Base-by-base conservation (phyloP, 2,888 invertebrate genomes). In the Leptarthrus brevirostris region DNA sequence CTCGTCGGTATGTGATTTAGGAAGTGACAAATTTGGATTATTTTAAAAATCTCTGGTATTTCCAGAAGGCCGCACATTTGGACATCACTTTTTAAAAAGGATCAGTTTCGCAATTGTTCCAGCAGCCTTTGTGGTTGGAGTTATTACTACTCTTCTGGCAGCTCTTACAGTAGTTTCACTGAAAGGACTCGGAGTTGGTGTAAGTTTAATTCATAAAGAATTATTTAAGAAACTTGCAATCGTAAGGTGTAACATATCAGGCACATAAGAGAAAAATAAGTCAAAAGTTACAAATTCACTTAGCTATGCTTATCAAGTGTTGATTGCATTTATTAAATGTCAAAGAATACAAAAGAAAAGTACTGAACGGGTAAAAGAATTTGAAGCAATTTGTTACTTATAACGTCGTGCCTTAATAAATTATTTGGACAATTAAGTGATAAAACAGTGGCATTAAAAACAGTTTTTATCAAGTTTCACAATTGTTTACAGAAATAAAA, bases 121-220 rank as follows among this genome's bases (percentile, higher is more conserved):
- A 0, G 90, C 91, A 73, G 92, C 92, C 86, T 92, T 92, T 86
- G 92, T 92, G 72, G 82, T 92, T 79, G 93, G 93, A 18, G 90
- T 92, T 66, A 91, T 92, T 74, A 92, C 92, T 66, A 92, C 92
- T 0, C 85, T 92, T 61, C 83, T 92, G 74, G 88, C 90, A 79
- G 88, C 91, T 0, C 87, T 93, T 3, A 90, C 92, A 1, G 89
- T 92, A 47, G 90, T 91, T 72, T 90, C 91, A 4, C 89, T 92
- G 61, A 92, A 92, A 85, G 91, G 92, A 76, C 86, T 92, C 76
- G 91, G 90, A 34, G 89, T 93, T 53, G 92, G 93, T 10, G 90
- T 91, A 22, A 81, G 79, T 79, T 58, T 47, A 47, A 16, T n/a
- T 47, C 14, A n/a, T n/a, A n/a, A 1, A 12, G 8, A 12, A 12